A percentile compares a stretch with the other conserved stretches of the same genome.
Conservation (phyloP, 2,888 invertebrate species). For the Escarpia spicata region DNA sequence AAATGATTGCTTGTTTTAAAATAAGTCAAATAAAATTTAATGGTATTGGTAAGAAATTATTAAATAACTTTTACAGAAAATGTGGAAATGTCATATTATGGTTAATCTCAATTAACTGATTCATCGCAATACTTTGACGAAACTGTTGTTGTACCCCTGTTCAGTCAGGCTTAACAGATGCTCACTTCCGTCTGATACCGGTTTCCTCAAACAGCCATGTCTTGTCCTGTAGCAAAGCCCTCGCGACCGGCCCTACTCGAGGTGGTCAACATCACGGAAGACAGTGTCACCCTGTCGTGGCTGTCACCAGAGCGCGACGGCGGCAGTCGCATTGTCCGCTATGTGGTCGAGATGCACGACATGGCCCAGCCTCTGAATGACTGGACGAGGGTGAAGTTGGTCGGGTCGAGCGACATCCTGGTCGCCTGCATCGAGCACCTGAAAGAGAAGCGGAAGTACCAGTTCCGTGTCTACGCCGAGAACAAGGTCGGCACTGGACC, state of each 20-base stretch:
- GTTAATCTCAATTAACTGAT: background rate
- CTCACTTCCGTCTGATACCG: background rate
- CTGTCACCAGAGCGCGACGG: constrained; percentile 62
- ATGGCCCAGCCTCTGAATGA: constrained; percentile 56
- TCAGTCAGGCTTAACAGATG: background rate
- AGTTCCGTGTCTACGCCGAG: constrained; percentile 46
- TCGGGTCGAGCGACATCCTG: constrained; percentile 42
- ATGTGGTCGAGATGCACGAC: constrained; percentile 67
- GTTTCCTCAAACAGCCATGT: background rate
- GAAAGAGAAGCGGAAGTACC: constrained; percentile 42
- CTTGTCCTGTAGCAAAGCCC: constrained; percentile 26
- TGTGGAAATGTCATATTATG: too few species aligned
- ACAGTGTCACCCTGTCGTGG: constrained; percentile 62
- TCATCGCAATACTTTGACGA: background rate
- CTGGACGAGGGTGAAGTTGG: constrained; percentile 41
- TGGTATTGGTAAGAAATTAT: too few species aligned
- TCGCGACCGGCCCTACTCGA: constrained; percentile 44
- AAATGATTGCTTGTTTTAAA: too few species aligned
- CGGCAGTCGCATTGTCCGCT: constrained; percentile 60
- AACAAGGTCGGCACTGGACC: constrained; percentile 44
- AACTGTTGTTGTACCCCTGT: background rate
- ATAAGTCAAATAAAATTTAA: too few species aligned
- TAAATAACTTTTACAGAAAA: too few species aligned
- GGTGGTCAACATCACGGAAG: constrained; percentile 56
- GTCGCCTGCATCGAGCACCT: constrained; percentile 41